A percentile compares a stretch with the other conserved stretches of the same genome.
phyloP scores from a whole-genome alignment of 2,113 vertebrate species.

The Merops nubicus region DNA sequence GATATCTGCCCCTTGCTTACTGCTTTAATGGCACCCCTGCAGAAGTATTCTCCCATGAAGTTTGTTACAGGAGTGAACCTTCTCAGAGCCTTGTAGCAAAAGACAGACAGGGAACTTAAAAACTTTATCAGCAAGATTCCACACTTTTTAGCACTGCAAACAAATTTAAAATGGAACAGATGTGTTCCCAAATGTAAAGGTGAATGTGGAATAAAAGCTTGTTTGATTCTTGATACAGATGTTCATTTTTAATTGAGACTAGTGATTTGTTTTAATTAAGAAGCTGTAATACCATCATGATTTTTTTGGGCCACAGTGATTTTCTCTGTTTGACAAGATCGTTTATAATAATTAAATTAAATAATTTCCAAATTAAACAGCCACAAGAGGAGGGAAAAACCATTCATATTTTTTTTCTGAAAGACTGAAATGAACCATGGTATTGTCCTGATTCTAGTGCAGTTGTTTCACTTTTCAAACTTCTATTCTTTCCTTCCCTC shows the following conservation, averaged over 20 bases:
- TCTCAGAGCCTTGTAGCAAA: background rate
- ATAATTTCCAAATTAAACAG: slow-evolving; percentile 6
- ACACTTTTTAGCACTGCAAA: background rate
- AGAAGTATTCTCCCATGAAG: background rate
- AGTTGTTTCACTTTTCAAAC: background rate
- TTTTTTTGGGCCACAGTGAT: background rate
- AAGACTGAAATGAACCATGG: background rate
- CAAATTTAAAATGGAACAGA: background rate
- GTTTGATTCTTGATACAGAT: background rate
- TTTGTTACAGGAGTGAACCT: fast-evolving
- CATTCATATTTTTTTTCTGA: background rate
- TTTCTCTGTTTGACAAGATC: background rate
- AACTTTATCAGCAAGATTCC: background rate
- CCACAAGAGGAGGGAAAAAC: background rate
- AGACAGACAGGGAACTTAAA: background rate
- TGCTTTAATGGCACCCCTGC: background rate
- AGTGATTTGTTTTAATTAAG: slow-evolving; percentile 42
- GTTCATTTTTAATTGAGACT: slow-evolving; percentile 8
- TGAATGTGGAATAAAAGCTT: background rate
- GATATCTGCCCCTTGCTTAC: background rate
- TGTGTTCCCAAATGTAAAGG: background rate
- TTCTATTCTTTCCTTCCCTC: background rate
- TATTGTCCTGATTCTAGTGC: background rate
- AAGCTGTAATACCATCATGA: background rate
- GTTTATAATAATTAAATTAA: slow-evolving; percentile 49